Percentiles rank a stretch among this genome's conserved stretches.
These are phyloP conservation scores for Neopipo cinnamomea DNA, from an alignment of 2,113 vertebrate genomes.

Conservation along the genomic window DNA sequence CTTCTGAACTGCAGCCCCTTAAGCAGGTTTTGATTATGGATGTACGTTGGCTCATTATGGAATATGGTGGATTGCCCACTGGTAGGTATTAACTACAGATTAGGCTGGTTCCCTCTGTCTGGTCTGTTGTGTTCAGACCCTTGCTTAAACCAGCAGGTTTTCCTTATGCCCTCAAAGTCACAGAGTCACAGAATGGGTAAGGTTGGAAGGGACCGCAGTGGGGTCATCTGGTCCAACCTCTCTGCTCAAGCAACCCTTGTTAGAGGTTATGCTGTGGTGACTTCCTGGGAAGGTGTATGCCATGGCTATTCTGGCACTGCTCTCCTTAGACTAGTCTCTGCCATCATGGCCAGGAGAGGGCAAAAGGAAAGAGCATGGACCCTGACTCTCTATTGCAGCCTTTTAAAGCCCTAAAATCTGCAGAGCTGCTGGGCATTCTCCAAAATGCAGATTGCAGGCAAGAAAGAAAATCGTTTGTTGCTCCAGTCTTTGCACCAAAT, in stretches of 20 bases:
- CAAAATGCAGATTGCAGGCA: not conserved
- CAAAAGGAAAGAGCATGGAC: not conserved
- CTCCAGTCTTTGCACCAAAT: not conserved
- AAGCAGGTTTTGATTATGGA: not conserved
- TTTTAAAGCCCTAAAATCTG: not conserved
- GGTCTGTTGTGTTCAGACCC: not conserved
- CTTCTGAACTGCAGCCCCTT: not conserved
- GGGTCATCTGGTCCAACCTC: not conserved
- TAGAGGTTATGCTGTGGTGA: not conserved
- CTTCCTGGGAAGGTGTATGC: not conserved
- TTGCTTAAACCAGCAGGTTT: not conserved
- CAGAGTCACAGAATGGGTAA: not conserved
- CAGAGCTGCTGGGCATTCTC: not conserved
- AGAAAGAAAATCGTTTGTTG: not conserved
- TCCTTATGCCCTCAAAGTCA: not conserved
- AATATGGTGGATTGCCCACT: not conserved
- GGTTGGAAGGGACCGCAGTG: not conserved
- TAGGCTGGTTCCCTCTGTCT: not conserved
- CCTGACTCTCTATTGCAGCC: not conserved
- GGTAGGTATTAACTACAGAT: not conserved
- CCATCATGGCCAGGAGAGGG: not conserved
- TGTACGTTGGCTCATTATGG: not conserved
- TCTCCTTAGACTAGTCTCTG: not conserved
- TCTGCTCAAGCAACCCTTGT: not conserved
- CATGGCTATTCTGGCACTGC: not conserved